phyloP scores from a whole-genome alignment of 2,113 vertebrate species.

The Macaca nemestrina region DNA sequence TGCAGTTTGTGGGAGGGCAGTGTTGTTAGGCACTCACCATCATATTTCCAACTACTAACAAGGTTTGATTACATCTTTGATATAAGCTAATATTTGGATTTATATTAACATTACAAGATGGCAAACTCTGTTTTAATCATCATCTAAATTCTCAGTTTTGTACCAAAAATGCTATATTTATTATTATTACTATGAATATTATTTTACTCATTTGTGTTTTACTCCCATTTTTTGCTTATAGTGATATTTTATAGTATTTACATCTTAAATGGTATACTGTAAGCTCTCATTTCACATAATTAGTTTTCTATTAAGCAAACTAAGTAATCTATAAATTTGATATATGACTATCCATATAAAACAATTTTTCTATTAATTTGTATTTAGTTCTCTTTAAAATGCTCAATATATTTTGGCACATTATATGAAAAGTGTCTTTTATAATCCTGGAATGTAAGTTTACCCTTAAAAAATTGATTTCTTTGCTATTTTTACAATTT shows the following conservation, averaged over 20 bases:
- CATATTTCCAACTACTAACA: not conserved
- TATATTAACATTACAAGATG: not conserved
- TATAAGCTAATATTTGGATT: constrained; percentile 38
- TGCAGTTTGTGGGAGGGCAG: not conserved
- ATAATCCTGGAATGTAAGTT: constrained; percentile 47
- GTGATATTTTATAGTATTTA: not conserved
- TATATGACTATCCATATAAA: not conserved
- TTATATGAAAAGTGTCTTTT: constrained; percentile 63
- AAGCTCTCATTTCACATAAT: constrained; percentile 52
- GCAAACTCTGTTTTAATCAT: constrained; percentile 44
- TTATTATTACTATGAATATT: not conserved
- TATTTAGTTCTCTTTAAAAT: constrained; percentile 58
- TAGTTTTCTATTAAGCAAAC: constrained; percentile 50
- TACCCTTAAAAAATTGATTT: constrained; percentile 69
- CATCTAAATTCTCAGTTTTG: not conserved
- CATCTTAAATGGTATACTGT: not conserved
- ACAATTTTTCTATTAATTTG: constrained; percentile 65
- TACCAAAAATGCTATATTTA: not conserved
- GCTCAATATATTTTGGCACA: constrained; percentile 37
- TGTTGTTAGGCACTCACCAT: not conserved
- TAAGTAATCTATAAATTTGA: constrained; percentile 55
- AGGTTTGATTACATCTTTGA: not conserved
- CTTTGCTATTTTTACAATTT: constrained; percentile 45
- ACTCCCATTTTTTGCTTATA: not conserved
- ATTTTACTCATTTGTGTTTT: not conserved